A percentile compares a stretch with the other conserved stretches of the same genome.
phyloP scores from a whole-genome alignment of 2,797 vertebrate genomes.

The Amniataba percoides region DNA sequence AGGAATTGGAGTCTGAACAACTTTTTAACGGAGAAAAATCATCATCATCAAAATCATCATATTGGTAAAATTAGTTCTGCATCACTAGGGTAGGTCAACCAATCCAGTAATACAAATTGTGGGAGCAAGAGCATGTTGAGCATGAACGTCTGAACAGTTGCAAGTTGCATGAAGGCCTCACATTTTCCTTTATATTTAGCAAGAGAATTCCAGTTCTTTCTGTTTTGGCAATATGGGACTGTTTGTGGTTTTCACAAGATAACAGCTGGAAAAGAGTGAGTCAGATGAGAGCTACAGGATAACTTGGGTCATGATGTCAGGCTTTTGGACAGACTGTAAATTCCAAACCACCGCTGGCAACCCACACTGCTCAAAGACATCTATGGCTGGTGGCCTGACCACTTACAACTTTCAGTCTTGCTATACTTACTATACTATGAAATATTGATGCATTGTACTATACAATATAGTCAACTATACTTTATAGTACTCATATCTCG shows the following conservation, averaged over 20 bases:
- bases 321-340: background rate
- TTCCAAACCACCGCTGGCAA: background rate
- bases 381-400: too few relatives aligned
- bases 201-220: conserved; percentile 16
- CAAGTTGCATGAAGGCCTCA: conserved; percentile 67
- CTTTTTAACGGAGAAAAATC: conserved; percentile 54
- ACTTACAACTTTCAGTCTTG: too few relatives aligned
- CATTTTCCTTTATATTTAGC: conserved; percentile 42
- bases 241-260: conserved; percentile 10
- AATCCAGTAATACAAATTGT: conserved; percentile 34
- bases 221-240: conserved; percentile 13
- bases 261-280: background rate
- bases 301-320: conserved; percentile 9
- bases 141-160: conserved; percentile 52
- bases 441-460: too few relatives aligned
- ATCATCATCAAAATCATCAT: too few relatives aligned
- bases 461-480: too few relatives aligned
- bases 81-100: conserved; percentile 45
- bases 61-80: conserved; percentile 59
- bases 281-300: background rate
- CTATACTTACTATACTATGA: too few relatives aligned
- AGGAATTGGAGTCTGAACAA: conserved; percentile 49
- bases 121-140: conserved; percentile 24
- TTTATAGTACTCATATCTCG: too few relatives aligned
- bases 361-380: background rate